Evolutionary conservation across 2,888 invertebrate genomes (phyloP), one percentile per base, ranked within the genome.

Genomic region (Sthenelais limicola): DNA sequence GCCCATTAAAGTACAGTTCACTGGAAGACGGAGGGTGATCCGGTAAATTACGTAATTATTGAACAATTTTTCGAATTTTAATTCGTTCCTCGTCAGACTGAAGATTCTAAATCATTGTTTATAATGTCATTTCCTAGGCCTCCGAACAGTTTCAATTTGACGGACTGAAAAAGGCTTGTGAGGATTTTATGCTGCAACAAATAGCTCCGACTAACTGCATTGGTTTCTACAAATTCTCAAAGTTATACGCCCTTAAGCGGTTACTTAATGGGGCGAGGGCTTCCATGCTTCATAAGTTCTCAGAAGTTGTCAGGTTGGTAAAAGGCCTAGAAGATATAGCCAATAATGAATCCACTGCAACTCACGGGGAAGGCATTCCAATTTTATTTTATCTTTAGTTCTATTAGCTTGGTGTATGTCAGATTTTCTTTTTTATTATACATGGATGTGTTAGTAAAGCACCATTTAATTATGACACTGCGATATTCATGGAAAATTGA

Each of bases 171-270:
- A 47, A 33, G 21, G 75, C 75, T 9, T 73, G 75, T 51, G 75
- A 75, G 51, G 52, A 54, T 38, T 77, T 76, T 35, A 69, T 77
- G 68, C 28, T 72, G 56, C 54, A 69, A n/a, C 72, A 76, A 26
- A 49, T 76, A 30, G 72, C 68, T 12, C 54, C 77, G 15, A 30
- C 72, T 12, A 77, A 77, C 74, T 73, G 74, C 49, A 71, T 76
- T 43, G 73, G 74, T 1, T 72, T 74, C 56, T 73, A 74, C 58
- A 70, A 73, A 24, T 77, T 73, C 35, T 33, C 77, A 3, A 67
- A 67, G 51, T 52, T 74, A 18, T 74, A 74, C 52, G 32, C 56
- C 21, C 56, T 77, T 18, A 52, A 70, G 32, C 38, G 43, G 18
- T 72, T 77, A 56, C 56, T 48, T 18, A 32, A 54, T 3, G 67